Evolutionary conservation across 1,140 invertebrate genomes (phyloP).

Genomic region (Wiebesia pumilae): DNA sequence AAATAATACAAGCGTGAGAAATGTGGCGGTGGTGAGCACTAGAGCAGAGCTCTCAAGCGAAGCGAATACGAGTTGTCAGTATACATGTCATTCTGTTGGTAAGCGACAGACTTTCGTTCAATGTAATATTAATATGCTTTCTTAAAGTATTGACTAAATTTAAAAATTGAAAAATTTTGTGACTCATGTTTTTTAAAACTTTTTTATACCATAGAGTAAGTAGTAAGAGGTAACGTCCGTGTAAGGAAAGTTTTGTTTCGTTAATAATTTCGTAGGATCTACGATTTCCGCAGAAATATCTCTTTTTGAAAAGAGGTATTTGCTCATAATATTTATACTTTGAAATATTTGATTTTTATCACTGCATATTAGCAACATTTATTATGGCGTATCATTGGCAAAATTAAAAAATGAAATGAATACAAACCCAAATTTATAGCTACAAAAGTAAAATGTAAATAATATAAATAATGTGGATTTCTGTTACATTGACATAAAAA

Average conservation of each 20-base stretch:
- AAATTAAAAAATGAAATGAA: too few relatives aligned
- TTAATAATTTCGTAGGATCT: neutral
- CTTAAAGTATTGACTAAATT: neutral
- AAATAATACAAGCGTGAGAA: slow-evolving; percentile 68
- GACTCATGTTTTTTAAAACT: neutral
- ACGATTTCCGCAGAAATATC: neutral
- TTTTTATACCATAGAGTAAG: neutral
- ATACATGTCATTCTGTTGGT: neutral
- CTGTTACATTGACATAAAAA: neutral
- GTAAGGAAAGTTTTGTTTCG: neutral
- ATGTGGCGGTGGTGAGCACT: slow-evolving; percentile 38
- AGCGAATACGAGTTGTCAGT: slow-evolving; percentile 39
- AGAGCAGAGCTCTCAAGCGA: slow-evolving; percentile 15
- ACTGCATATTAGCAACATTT: too few relatives aligned
- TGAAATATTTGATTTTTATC: neutral
- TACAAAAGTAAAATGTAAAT: neutral
- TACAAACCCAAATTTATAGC: too few relatives aligned
- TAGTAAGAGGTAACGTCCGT: neutral
- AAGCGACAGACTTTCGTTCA: neutral
- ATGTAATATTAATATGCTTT: neutral
- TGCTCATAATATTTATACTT: neutral
- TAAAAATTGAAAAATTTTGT: too few relatives aligned
- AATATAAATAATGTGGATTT: neutral
- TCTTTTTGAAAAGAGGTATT: neutral
- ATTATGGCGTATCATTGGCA: too few relatives aligned